Conservation (phyloP, 2,888 invertebrate genomes). For the Portevinia maculata region DNA sequence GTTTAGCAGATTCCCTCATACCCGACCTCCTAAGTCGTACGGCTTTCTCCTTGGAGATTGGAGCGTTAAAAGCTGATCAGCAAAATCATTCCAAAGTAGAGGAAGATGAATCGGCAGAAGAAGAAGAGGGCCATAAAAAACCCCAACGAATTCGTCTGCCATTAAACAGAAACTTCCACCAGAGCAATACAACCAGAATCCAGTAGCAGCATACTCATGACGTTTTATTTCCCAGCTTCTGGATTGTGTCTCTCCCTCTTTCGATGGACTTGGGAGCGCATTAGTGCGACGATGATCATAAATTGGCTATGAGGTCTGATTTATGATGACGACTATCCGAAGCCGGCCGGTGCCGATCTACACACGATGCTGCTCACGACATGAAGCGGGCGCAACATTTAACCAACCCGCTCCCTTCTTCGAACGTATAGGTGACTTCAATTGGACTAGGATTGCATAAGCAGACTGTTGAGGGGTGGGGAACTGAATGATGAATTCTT, state of each 20-base stretch:
- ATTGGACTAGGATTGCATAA: slow-evolving; percentile 64
- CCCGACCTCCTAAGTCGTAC: neutral
- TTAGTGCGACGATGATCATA: slow-evolving; percentile 44
- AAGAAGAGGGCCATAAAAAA: slow-evolving; percentile 16
- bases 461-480: slow-evolving; percentile 1
- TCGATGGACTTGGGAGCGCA: slow-evolving; percentile 24
- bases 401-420: neutral
- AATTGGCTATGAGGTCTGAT: slow-evolving; percentile 52
- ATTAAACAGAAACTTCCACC: slow-evolving; percentile 27
- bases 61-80: slow-evolving; percentile 34
- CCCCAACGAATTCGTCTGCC: slow-evolving; percentile 23
- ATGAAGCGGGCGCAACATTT: neutral
- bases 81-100: slow-evolving; percentile 1
- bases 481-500: neutral
- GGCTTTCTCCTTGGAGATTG: slow-evolving; percentile 4
- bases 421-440: slow-evolving; percentile 42
- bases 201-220: slow-evolving; percentile 23
- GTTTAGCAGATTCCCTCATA: slow-evolving; percentile 37
- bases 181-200: slow-evolving; percentile 6
- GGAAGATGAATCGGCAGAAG: slow-evolving; percentile 34
- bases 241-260: slow-evolving; percentile 10
- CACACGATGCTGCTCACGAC: slow-evolving; percentile 10
- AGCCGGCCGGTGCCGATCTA: slow-evolving; percentile 32
- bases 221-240: slow-evolving; percentile 51
- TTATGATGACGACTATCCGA: slow-evolving; percentile 44